phyloP scores from a whole-genome alignment of 2,888 invertebrate species.

The Apodemia mormo region DNA sequence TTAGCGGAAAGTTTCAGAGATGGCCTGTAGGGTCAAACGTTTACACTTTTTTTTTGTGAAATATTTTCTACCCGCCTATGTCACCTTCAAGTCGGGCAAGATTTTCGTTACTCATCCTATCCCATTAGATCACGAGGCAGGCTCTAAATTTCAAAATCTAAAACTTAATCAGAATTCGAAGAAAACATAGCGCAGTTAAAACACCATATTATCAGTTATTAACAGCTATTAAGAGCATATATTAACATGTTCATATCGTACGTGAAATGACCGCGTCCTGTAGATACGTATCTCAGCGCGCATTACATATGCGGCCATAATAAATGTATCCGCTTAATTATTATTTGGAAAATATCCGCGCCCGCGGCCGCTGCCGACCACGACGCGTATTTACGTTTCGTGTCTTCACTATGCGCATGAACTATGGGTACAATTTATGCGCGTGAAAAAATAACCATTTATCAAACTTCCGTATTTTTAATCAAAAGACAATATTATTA shows the following conservation, averaged over 20 bases:
- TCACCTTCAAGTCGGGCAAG: too few relatives aligned
- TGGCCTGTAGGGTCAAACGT: too few relatives aligned
- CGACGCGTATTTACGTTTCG: slow-evolving; percentile 1
- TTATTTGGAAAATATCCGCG: slow-evolving; percentile 80
- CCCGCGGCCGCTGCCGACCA: slow-evolving; percentile 54
- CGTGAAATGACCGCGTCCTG: slow-evolving; percentile 33
- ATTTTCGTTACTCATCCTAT: too few relatives aligned
- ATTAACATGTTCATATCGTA: slow-evolving; percentile 24
- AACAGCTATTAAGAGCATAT: slow-evolving; percentile 11
- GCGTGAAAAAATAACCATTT: too few relatives aligned
- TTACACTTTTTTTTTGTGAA: too few relatives aligned
- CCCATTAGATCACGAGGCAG: neutral
- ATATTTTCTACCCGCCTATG: too few relatives aligned
- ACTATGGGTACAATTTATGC: too few relatives aligned
- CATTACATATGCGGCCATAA: slow-evolving; percentile 75
- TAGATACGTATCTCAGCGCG: slow-evolving; percentile 47
- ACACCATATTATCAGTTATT: slow-evolving; percentile 10
- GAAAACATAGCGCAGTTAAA: slow-evolving; percentile 14
- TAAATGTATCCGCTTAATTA: slow-evolving; percentile 81
- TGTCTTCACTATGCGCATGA: neutral
- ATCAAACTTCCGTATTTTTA: too few relatives aligned
- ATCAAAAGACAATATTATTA: too few relatives aligned
- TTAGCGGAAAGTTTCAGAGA: too few relatives aligned
- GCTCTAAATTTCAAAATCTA: neutral
- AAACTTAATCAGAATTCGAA: neutral